Base-by-base conservation (phyloP, 2,888 invertebrate species). In the Taphrorychus bicolor region DNA sequence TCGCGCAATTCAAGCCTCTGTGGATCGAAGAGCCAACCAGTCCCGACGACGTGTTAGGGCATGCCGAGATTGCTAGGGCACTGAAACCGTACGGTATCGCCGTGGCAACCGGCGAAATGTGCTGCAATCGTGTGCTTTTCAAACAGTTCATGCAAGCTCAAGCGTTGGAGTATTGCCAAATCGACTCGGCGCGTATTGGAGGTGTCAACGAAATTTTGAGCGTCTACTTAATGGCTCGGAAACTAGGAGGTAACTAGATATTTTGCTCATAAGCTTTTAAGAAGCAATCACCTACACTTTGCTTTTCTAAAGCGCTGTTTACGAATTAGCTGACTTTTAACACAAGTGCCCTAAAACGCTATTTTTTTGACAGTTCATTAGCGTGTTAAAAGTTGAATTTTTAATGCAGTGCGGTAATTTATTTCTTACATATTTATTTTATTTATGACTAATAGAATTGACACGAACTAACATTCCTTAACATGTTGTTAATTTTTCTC, bases 11-110 rank as follows among this genome's bases (percentile, higher is more conserved):
- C 76, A 90, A 91, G 73, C 89, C 91, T 2, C 80, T 89, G 59
- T 97, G 95, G 95, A 95, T 97, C 63, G 96, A 97, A 81, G 96
- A 97, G 78, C 96, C 96, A 0, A 97, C 96, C 0, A 92, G 92
- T 2, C 95, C 95, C 0, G 96, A 97, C 79, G 97, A 97, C 78
- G 84, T 95, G 2, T 81, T 94, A n/a, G 96, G 95, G 0, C 95
- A 96, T 80, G 90, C 90, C 0, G 83, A 86, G 54, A 94, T 96
- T 71, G 87, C 93, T 0, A 86, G 90, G 78, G 93, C 91, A 59
- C 80, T 91, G 16, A 84, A 89, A 72, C 91, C 92, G 0, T 84
- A 88, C 42, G 91, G 90, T 5, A 93, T 96, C 70, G 91, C 91
- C 2, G 94, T 97, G 40, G 97, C 96, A 0, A 93, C 94, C 0